Base-by-base conservation (phyloP, 2,113 vertebrate species). In the Lampris megalopsis region DNA sequence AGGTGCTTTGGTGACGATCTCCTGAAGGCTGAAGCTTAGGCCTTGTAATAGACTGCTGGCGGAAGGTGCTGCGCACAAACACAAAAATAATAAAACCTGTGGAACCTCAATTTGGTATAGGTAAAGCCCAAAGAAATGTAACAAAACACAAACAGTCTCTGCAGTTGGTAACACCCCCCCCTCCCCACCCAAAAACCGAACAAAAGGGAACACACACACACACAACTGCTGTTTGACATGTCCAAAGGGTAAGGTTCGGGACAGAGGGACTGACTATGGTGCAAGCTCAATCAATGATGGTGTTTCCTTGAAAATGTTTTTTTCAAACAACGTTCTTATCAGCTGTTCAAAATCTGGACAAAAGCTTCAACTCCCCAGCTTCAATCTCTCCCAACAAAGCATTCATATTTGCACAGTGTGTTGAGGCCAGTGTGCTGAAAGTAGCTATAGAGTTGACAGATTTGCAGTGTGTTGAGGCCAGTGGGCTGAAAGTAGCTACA, bases 11-110 rank as follows among this genome's bases (percentile, higher is more conserved):
- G 95, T 95, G 81, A 95, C 93, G 1, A 99, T 97, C 86, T 99
- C 98, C 92, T 99, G 98, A 67, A 99, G 94, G 85, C 96, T 99
- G 95, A 98, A 98, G 94, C 97, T 99, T 88, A 99, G 94, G 35
- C 98, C 97, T 81, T 98, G 98, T 2, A 99, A 94, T 63, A 99
- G 95, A 94, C 97, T 98, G 93, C 97, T 98, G 88, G 97, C 97
- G 68, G 97, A 97, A 9, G 96, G 84, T n/a, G 95, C 96, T 97
- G 56, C n/a, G 83, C 47, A 88, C 58, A 68, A 67, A 85, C 36
- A 79, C 24, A 79, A 45, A 68, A 1, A 9, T 5, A 65, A 54
- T 42, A 4, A 65, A 24, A 58, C 81, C 6, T 78, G 11, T 63
- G 10, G 53, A 53, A 45, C 6, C 50, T 1, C 56, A 41, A 45